These are phyloP conservation scores for Brachionus angularis DNA, from an alignment of 1,140 invertebrate genomes.

Conservation along the genomic window DNA sequence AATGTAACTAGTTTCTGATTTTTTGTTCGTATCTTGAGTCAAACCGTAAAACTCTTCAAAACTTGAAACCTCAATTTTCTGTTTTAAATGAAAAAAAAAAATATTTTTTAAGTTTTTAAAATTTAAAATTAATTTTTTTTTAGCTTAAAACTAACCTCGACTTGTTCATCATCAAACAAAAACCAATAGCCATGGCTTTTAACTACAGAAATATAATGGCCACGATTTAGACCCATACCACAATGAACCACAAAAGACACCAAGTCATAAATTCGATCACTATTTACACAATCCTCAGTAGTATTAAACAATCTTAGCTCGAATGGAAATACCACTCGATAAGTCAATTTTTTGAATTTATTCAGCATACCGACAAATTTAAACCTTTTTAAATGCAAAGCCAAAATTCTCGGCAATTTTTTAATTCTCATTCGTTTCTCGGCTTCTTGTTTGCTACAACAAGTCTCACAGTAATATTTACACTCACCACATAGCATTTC, in stretches of 20 bases:
- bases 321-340: constrained; percentile 94
- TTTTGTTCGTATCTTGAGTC: constrained; percentile 95
- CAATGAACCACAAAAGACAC: constrained; percentile 99
- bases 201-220: constrained; percentile 99
- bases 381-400: constrained; percentile 94
- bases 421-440: constrained; percentile 93
- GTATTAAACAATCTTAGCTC: constrained; percentile 96
- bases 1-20: constrained; percentile 96
- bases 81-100: constrained; percentile 55
- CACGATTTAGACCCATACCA: constrained; percentile 94
- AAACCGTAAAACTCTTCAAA: constrained; percentile 99
- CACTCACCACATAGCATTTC: constrained; percentile 98
- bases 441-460: constrained; percentile 97
- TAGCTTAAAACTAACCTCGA: constrained; percentile 79
- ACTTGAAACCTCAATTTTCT: constrained; percentile 97
- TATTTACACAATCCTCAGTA: constrained; percentile 90
- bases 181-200: constrained; percentile 99
- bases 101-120: background rate
- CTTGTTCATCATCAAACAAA: constrained; percentile 98
- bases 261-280: constrained; percentile 92
- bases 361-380: constrained; percentile 99
- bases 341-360: constrained; percentile 95
- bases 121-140: constrained; percentile 1
- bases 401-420: constrained; percentile 92
- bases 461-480: constrained; percentile 99